Conservation (phyloP, 2,888 invertebrate genomes). For the Metopia argyrocephala region DNA sequence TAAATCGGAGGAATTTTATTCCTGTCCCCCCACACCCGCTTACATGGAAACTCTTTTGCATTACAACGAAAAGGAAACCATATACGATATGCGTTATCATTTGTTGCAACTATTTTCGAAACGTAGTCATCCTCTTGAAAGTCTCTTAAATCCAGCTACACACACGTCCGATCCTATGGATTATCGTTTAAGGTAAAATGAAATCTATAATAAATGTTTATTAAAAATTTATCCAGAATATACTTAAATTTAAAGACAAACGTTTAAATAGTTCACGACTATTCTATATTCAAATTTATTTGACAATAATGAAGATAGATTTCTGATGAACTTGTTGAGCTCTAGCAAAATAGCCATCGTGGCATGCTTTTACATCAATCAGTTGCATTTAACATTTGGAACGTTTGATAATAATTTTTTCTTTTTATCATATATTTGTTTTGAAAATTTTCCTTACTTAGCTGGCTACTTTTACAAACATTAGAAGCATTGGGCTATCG, state of each 20-base stretch:
- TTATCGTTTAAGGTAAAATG: conserved; percentile 87
- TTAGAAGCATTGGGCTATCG: conserved; percentile 84
- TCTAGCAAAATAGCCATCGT: no score
- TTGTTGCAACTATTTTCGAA: conserved; percentile 87
- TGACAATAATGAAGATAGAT: no score
- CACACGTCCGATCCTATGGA: conserved; percentile 90
- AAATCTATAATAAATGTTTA: no score
- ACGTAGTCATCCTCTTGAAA: conserved; percentile 83
- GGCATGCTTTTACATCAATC: no score
- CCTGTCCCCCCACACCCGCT: conserved; percentile 77
- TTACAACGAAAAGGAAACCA: conserved; percentile 66
- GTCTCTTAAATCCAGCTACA: conserved; percentile 85
- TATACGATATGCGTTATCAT: conserved; percentile 89
- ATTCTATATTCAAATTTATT: no score
- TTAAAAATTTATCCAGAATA: no score
- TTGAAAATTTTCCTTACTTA: conserved; percentile 74
- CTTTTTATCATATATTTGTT: not conserved
- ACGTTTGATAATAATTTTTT: no score
- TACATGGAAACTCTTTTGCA: conserved; percentile 67
- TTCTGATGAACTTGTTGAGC: no score
- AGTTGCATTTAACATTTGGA: no score
- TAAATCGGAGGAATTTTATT: conserved; percentile 76
- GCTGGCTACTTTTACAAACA: conserved; percentile 87
- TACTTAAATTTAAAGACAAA: no score
- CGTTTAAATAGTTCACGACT: no score